phyloP scores from a whole-genome alignment of 2,888 invertebrate species.

The Orthosia gothica region DNA sequence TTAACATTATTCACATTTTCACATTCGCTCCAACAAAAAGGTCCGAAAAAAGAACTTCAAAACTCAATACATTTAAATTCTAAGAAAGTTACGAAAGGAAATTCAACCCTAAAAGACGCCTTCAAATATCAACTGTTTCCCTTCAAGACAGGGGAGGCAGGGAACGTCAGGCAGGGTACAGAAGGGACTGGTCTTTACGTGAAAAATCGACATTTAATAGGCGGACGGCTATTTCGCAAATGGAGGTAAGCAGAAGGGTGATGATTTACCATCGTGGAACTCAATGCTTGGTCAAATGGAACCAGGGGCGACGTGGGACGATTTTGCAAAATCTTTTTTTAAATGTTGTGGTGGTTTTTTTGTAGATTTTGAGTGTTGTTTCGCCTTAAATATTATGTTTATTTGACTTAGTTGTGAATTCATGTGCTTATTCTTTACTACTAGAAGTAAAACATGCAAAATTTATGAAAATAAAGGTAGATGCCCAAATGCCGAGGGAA shows the following conservation, averaged over 20 bases:
- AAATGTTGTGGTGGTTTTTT: slow-evolving; percentile 24
- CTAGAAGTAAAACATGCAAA: neutral
- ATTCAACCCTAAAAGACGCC: slow-evolving; percentile 62
- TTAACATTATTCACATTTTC: slow-evolving; percentile 29
- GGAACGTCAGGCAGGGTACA: slow-evolving; percentile 46
- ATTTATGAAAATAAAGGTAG: too few relatives aligned
- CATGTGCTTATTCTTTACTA: neutral
- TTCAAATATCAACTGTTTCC: slow-evolving; percentile 79
- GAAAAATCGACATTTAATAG: slow-evolving; percentile 91
- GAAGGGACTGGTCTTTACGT: slow-evolving; percentile 74
- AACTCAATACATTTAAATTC: slow-evolving; percentile 65
- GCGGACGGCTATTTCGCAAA: slow-evolving; percentile 82
- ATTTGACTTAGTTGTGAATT: neutral
- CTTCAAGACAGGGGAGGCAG: slow-evolving; percentile 59
- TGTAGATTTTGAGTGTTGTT: neutral
- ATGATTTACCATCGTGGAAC: slow-evolving; percentile 77
- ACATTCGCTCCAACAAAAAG: slow-evolving; percentile 24
- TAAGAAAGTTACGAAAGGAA: slow-evolving; percentile 62
- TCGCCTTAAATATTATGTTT: neutral
- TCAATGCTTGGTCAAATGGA: slow-evolving; percentile 68
- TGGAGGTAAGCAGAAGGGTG: slow-evolving; percentile 78
- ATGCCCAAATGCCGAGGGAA: neutral
- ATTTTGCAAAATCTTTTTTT: slow-evolving; percentile 53
- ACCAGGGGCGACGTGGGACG: slow-evolving; percentile 55
- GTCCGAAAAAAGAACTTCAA: slow-evolving; percentile 21